Conservation (phyloP, 2,888 invertebrate genomes). For the Leptogaster cylindrica region DNA sequence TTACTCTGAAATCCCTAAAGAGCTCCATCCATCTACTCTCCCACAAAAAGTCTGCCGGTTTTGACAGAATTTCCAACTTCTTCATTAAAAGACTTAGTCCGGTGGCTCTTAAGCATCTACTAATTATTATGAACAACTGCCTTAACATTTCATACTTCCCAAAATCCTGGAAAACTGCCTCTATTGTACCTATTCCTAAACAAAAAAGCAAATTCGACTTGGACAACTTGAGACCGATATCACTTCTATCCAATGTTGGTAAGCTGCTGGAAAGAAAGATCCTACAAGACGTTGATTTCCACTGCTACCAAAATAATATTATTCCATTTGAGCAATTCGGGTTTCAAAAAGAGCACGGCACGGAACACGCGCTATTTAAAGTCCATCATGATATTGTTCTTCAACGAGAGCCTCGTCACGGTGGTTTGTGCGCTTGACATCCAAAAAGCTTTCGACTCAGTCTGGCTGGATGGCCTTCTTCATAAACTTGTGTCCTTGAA, state of each 20-base stretch:
- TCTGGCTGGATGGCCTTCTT: background rate
- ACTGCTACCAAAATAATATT: background rate
- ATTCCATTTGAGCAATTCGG: background rate
- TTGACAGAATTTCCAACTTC: background rate
- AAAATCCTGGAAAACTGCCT: background rate
- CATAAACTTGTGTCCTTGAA: no score
- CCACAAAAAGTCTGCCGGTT: background rate
- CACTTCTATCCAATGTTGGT: background rate
- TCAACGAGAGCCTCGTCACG: background rate
- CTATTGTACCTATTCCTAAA: background rate
- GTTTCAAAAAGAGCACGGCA: background rate
- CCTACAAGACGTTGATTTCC: background rate
- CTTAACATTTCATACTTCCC: background rate
- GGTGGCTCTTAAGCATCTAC: background rate
- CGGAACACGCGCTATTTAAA: background rate
- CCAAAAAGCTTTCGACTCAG: background rate
- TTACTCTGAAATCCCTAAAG: no score
- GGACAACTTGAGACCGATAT: background rate
- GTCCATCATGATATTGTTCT: background rate
- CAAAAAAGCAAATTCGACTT: background rate
- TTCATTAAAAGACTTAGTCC: background rate
- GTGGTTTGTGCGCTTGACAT: background rate
- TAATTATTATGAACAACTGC: background rate
- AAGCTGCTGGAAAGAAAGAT: background rate
- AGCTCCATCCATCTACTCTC: no score